Conservation (phyloP, 2,888 invertebrate genomes). For the Tenodera sinensis region DNA sequence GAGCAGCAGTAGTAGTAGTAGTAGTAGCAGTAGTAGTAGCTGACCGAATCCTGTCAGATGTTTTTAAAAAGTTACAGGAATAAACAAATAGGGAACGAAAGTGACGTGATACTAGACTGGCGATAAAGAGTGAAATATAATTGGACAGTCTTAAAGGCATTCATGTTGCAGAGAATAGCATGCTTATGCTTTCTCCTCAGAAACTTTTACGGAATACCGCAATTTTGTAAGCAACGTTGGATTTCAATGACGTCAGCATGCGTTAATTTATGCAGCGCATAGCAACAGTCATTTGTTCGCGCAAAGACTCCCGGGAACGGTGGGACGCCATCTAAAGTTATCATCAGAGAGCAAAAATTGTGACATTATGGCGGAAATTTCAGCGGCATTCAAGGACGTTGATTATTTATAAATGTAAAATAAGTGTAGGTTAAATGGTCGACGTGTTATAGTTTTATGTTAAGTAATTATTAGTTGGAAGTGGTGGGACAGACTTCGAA, state of each 20-base stretch:
- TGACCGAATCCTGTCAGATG: too few species aligned
- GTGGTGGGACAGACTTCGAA: conserved; percentile 12
- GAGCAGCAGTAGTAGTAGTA: too few species aligned
- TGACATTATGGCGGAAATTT: conserved; percentile 35
- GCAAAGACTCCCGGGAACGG: conserved; percentile 34
- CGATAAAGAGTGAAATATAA: too few species aligned
- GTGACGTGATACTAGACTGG: too few species aligned
- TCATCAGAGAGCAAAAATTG: conserved; percentile 32
- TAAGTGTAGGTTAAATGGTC: conserved; percentile 18
- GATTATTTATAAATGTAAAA: conserved; percentile 28
- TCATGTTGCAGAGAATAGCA: too few species aligned
- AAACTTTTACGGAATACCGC: neutral
- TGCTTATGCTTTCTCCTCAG: neutral
- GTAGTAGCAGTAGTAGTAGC: too few species aligned
- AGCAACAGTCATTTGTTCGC: conserved; percentile 32
- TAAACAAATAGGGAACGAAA: too few species aligned
- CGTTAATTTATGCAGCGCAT: conserved; percentile 32
- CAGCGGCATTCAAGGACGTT: conserved; percentile 32
- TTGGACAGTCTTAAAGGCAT: too few species aligned
- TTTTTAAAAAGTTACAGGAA: too few species aligned
- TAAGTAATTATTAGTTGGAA: neutral
- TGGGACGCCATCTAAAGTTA: conserved; percentile 35
- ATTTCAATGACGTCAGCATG: conserved; percentile 29
- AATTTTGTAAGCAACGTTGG: neutral
- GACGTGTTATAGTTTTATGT: conserved; percentile 15